phyloP scores from a whole-genome alignment of 1,140 invertebrate species.

The Acyrthosiphon pisum region DNA sequence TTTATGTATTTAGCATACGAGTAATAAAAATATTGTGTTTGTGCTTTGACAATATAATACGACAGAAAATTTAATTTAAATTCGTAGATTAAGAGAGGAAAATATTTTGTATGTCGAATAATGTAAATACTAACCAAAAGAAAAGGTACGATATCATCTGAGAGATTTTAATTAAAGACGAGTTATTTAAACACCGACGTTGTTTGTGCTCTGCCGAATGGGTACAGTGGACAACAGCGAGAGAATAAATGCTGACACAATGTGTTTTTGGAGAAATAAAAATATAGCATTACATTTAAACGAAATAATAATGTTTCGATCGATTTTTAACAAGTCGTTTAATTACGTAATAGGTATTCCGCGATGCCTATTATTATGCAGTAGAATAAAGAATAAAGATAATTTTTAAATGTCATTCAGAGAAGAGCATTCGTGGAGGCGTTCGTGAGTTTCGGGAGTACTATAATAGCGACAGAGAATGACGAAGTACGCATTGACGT shows the following conservation, averaged over 20 bases:
- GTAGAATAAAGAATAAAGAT: too few relatives aligned
- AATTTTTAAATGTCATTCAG: neutral
- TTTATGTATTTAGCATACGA: neutral
- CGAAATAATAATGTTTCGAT: neutral
- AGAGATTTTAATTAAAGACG: neutral
- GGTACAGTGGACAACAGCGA: neutral
- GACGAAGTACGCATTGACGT: neutral
- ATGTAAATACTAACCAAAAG: neutral
- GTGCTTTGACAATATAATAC: neutral
- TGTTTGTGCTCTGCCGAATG: neutral
- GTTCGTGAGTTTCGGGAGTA: neutral
- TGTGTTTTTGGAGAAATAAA: neutral
- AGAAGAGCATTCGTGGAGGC: rapidly evolving
- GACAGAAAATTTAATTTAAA: neutral
- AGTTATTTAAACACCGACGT: neutral
- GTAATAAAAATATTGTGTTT: neutral
- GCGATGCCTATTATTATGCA: neutral
- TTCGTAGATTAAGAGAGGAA: neutral
- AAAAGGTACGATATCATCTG: neutral
- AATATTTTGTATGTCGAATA: neutral
- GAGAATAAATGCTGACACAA: too few relatives aligned
- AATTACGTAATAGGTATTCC: neutral
- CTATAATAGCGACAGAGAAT: neutral
- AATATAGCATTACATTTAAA: too few relatives aligned
- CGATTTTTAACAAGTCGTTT: neutral